phyloP scores from a whole-genome alignment of 1,140 invertebrate species.

The Drosophila sulfurigaster region DNA sequence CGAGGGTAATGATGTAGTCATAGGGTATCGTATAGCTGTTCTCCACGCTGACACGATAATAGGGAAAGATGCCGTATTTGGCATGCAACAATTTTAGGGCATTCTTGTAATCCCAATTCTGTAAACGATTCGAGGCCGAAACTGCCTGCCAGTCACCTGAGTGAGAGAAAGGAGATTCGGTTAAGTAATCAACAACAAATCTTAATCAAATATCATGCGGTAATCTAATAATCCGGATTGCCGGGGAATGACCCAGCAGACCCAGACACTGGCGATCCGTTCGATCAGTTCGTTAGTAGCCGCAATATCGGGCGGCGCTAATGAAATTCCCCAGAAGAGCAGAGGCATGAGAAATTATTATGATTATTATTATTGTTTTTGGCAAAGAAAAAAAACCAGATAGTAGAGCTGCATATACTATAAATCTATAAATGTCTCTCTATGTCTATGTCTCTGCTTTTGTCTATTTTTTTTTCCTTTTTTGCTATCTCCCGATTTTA shows the following conservation, averaged over 20 bases:
- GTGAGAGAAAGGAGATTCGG: constrained; percentile 8
- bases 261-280: neutral
- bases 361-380: constrained; percentile 22
- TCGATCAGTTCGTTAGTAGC: neutral
- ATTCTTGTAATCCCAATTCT: constrained; percentile 72
- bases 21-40: constrained; percentile 77
- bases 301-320: constrained; percentile 37
- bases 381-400: constrained; percentile 13
- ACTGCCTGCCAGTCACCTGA: constrained; percentile 80
- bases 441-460: constrained; percentile 20
- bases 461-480: neutral
- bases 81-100: constrained; percentile 71
- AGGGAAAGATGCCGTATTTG: constrained; percentile 80
- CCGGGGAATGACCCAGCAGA: constrained; percentile 51
- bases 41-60: constrained; percentile 77
- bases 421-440: constrained; percentile 2
- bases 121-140: constrained; percentile 59
- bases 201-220: constrained; percentile 46
- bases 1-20: constrained; percentile 80
- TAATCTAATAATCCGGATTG: constrained; percentile 29
- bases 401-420: constrained; percentile 6
- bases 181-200: constrained; percentile 8
- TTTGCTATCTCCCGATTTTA: constrained; percentile 6
- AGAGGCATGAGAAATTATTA: constrained; percentile 27
- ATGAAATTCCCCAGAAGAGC: constrained; percentile 61